These are phyloP conservation scores for Martes flavigula DNA, from an alignment of 2,797 vertebrate species.

Conservation along the genomic window DNA sequence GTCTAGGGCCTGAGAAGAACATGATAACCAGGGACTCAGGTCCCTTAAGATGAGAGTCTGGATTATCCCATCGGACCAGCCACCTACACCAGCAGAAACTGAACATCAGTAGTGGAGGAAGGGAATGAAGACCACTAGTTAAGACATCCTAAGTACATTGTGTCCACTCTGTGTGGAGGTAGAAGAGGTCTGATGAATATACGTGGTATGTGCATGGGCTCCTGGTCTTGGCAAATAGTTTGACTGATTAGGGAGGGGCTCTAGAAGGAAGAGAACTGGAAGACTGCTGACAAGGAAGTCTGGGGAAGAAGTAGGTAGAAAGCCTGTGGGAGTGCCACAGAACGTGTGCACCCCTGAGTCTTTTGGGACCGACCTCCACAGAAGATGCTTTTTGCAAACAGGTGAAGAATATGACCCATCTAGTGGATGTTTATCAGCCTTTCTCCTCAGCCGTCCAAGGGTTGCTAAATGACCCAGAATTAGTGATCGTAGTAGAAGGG, in stretches of 20 bases:
- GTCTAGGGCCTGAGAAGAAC: not conserved
- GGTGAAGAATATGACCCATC: not conserved
- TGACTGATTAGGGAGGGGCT: not conserved
- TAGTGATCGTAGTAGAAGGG: not conserved
- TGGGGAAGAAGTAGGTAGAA: not conserved
- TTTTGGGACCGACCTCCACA: not conserved
- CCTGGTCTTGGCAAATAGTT: not conserved
- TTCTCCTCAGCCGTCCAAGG: not conserved
- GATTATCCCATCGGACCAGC: not conserved
- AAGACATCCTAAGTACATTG: not conserved
- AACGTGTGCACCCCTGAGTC: not conserved
- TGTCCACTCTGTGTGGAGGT: not conserved
- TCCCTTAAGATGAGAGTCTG: not conserved
- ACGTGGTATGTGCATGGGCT: not conserved
- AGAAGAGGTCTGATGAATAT: not conserved
- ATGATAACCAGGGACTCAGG: not conserved
- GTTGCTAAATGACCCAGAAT: not conserved
- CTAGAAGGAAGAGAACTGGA: not conserved
- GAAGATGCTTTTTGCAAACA: not conserved
- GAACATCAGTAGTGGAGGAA: not conserved
- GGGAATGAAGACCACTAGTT: not conserved
- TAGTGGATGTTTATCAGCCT: not conserved
- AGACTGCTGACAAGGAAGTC: not conserved
- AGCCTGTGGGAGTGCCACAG: not conserved
- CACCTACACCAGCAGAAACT: not conserved